A percentile compares a stretch with the other conserved stretches of the same genome.
Evolutionary conservation across 2,797 vertebrate genomes (phyloP).

Genomic region (Delichon dasypus): DNA sequence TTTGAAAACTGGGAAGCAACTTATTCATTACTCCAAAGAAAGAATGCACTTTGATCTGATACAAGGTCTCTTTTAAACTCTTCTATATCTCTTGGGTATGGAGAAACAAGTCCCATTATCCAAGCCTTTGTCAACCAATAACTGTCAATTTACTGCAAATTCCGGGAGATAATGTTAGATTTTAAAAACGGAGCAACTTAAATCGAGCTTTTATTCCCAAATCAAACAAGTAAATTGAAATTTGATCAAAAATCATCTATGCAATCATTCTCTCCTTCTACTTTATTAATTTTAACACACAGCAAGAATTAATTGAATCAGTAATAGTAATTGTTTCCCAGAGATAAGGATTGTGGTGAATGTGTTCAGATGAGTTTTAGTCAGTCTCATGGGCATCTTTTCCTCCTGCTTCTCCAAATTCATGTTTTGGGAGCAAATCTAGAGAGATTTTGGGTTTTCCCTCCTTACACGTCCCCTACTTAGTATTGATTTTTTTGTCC

Average conservation of each 20-base stretch:
- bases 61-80: neutral
- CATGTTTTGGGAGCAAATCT: neutral
- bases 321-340: neutral
- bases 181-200: neutral
- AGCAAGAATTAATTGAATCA: neutral
- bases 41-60: neutral
- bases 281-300: neutral
- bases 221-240: neutral
- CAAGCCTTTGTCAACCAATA: neutral
- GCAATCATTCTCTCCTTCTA: neutral
- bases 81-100: neutral
- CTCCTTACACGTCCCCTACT: neutral
- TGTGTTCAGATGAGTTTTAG: neutral
- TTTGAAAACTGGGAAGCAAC: neutral
- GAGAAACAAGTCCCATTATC: neutral
- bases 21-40: neutral
- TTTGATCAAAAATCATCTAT: neutral
- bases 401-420: neutral
- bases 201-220: neutral
- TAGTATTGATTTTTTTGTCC: slow-evolving; percentile 51
- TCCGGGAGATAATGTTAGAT: neutral
- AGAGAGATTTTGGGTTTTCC: neutral
- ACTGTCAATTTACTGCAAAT: neutral
- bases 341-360: neutral
- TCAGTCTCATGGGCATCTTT: neutral